Evolutionary conservation across 2,888 invertebrate genomes (phyloP).

Genomic region (Xanthia icteritia): DNA sequence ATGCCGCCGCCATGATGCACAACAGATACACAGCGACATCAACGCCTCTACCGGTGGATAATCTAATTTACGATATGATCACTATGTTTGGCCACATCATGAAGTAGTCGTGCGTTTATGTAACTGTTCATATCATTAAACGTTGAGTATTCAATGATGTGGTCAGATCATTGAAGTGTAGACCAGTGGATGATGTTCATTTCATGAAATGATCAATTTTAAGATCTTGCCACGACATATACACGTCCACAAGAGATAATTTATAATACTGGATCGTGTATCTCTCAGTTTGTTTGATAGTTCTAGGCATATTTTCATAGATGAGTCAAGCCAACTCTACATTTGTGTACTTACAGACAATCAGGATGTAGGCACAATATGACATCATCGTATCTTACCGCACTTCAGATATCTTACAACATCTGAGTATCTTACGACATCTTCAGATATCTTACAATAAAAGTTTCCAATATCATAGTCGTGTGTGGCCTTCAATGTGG

Average conservation of each 20-base stretch:
- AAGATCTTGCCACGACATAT: not conserved
- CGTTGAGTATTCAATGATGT: no score
- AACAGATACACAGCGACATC: no score
- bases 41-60: no score
- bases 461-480: no score
- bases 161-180: no score
- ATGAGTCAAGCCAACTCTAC: not conserved
- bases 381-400: not conserved
- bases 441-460: not conserved
- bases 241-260: not conserved
- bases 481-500: not conserved
- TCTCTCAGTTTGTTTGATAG: not conserved
- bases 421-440: not conserved
- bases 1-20: no score
- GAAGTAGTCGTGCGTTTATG: no score
- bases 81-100: no score
- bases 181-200: no score
- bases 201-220: no score
- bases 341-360: not conserved
- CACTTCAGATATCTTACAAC: not conserved
- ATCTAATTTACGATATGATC: no score
- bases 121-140: no score
- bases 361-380: not conserved
- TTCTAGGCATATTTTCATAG: not conserved
- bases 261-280: not conserved